Conservation (phyloP, 2,113 vertebrate species). For the Microcebus jonahi region DNA sequence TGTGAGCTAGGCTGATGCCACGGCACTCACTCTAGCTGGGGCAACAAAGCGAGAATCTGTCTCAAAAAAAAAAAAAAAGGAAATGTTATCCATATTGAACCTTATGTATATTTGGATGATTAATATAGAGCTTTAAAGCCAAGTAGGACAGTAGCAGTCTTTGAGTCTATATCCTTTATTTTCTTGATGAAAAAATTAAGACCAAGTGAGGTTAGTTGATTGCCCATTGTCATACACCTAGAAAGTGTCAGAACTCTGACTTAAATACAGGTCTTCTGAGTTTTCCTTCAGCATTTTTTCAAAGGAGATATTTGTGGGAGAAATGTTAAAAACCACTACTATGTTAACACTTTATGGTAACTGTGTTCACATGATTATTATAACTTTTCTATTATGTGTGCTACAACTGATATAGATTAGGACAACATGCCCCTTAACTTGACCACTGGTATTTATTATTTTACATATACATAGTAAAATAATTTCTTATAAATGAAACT, state of each 20-base stretch:
- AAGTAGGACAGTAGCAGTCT: neutral
- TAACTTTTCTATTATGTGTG: neutral
- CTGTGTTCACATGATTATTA: neutral
- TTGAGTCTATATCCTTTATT: conserved; percentile 14
- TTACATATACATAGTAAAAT: conserved; percentile 14
- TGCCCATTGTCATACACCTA: neutral
- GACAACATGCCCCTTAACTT: neutral
- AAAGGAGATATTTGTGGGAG: neutral
- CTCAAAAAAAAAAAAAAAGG: too few relatives aligned
- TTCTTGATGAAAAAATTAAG: conserved; percentile 15
- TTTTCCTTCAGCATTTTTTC: neutral
- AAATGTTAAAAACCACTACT: neutral
- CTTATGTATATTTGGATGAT: neutral
- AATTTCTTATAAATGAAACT: conserved; percentile 21
- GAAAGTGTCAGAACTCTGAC: neutral
- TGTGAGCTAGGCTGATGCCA: too few relatives aligned
- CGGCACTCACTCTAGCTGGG: too few relatives aligned
- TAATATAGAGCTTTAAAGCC: neutral
- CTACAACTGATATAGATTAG: neutral
- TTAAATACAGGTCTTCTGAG: neutral
- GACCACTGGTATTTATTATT: neutral
- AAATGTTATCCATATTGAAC: neutral
- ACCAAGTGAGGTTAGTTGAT: neutral
- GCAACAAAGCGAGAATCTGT: too few relatives aligned
- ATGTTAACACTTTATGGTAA: neutral